Conservation (phyloP, 2,113 vertebrate species). For the Ochotona curzoniae region DNA sequence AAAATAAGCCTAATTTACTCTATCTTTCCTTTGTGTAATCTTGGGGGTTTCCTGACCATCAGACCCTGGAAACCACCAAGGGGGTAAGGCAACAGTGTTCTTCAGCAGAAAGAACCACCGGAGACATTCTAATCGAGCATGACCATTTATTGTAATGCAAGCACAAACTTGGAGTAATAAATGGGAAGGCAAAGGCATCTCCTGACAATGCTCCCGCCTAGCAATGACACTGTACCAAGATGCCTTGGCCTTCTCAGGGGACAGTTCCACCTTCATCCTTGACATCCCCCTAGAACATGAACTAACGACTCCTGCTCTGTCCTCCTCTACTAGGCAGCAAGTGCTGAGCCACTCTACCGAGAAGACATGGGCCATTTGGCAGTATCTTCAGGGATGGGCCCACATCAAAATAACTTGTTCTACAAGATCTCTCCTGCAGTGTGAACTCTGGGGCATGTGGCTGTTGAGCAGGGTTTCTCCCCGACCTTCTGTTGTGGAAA, state of each 20-base stretch:
- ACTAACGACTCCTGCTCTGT: background rate
- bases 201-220: too few species aligned
- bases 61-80: too few species aligned
- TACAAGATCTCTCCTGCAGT: background rate
- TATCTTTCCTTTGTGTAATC: too few species aligned
- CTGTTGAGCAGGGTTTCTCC: background rate
- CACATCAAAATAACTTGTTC: slow-evolving; percentile 34
- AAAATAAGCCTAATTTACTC: too few species aligned
- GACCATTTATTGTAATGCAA: too few species aligned
- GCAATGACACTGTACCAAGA: slow-evolving; percentile 60
- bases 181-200: too few species aligned
- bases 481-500: background rate
- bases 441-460: background rate
- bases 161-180: too few species aligned
- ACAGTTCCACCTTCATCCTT: slow-evolving; percentile 78
- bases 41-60: too few species aligned
- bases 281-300: slow-evolving; percentile 88
- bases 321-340: background rate
- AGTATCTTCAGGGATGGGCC: background rate
- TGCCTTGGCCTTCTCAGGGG: background rate
- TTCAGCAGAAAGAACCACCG: too few species aligned
- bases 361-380: background rate
- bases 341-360: background rate
- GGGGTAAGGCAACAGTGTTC: too few species aligned
- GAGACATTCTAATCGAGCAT: too few species aligned